Evolutionary conservation across 2,797 vertebrate species (phyloP), one percentile per base, ranked within the genome.

Genomic region (Tolypeutes matacus): DNA sequence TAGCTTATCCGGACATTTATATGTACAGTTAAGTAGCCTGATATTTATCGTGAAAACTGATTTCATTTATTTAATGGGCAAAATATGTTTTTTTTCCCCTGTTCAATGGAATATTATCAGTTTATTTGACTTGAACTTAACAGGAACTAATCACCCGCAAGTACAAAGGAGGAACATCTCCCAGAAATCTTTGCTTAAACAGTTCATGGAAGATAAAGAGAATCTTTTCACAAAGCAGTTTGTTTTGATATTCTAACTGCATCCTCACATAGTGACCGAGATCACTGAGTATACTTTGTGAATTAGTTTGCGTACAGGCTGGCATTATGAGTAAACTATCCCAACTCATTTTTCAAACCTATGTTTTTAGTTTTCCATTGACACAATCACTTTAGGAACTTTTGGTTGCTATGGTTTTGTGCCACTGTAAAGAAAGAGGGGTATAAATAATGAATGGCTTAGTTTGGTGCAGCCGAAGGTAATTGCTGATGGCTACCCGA

Each of bases 401-500:
- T 90, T 70, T 39, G 39, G 46, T 84, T 94, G 36, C 69, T 73
- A 20, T 83, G 60, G 83, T 95, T 96, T 89, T 93, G 60, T 90
- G 42, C 64, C 18, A 84, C 15, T 83, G 3, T 69, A 90, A 65
- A 87, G 42, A 87, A 80, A 86, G n/a, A 82, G 27, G 23, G 82
- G 7, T 88, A n/a, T 89, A 86, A 83, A 78, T 92, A 82, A 80
- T 67, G 70, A 51, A 86, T 60, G 17, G 21, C 56, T 93, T 76
- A 69, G 56, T 95, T 36, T 95, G 88, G 67, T 69, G 36, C 46
- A 64, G 34, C 56, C 90, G 92, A 87, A 94, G 83, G 88, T 80
- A 75, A 42, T 92, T 96, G 49, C 64, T 83, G 46, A 93, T 36
- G 77, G 70, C 39, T 86, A 53, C 36, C 18, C 36, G 82, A 84